Evolutionary conservation across 2,113 vertebrate genomes (phyloP), one percentile per base, ranked within the genome.

Genomic region (Mirounga angustirostris): DNA sequence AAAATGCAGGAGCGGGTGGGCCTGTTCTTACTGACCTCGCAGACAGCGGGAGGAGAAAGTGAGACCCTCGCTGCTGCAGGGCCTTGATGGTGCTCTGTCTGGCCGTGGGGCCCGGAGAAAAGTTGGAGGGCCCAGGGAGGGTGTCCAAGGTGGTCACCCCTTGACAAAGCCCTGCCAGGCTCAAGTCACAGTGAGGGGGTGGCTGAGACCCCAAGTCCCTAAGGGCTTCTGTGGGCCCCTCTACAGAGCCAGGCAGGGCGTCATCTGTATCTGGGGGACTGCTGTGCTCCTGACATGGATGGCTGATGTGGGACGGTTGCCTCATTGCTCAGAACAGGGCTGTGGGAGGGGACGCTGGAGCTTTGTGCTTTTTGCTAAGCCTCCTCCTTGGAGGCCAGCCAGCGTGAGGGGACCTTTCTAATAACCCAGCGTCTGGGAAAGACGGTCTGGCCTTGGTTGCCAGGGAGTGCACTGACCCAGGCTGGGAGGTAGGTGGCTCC

Each of bases 311-410:
- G 36, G 81, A 83, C 43, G 71, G 73, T 59, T 88, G 89, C 50
- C 30, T 84, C 74, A 46, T 21, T 56, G 59, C 96, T 67, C n/a
- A 58, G 79, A 65, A 54, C 65, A 69, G 24, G 26, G 22, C n/a
- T 89, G 40, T 69, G 67, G 40, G 76, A 76, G 46, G 85, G 28
- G 50, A 92, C 59, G 13, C 40, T 46, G 12, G 56, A n/a, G 59
- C 83, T 59, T 43, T 82, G 33, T 43, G 67, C 65, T 93, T 87
- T 88, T 12, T n/a, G 58, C 65, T 61, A 52, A 94, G 59, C 4
- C 28, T 95, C 40, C 59, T 40, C 14, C 84, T 91, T 89, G 73
- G 85, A 91, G 87, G 54, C 82, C 84, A 85, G 92, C 76, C 65
- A 89, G 80, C 16, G 46, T 12, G 10, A 84, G 40, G 67, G 56